Evolutionary conservation across 2,113 vertebrate genomes (phyloP).

Genomic region (Ia io): DNA sequence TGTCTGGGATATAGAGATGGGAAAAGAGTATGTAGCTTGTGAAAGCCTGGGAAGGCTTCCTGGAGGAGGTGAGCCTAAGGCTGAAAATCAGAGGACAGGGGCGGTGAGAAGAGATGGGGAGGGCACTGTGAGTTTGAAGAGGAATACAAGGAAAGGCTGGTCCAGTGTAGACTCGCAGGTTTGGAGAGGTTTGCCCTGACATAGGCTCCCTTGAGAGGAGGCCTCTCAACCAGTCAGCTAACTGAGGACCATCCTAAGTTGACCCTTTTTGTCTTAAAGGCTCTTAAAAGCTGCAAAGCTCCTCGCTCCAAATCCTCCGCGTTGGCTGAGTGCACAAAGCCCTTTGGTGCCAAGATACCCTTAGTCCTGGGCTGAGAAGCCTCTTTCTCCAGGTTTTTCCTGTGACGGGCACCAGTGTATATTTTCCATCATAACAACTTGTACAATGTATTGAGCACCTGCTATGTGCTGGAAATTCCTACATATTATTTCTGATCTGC

Average conservation of each 20-base stretch:
- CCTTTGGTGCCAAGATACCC: background rate
- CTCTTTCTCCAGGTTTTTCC: background rate
- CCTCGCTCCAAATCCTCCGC: background rate
- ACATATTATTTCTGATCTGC: background rate
- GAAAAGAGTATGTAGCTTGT: background rate
- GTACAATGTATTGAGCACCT: background rate
- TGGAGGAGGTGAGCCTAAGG: background rate
- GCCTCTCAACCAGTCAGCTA: background rate
- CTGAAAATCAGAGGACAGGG: background rate
- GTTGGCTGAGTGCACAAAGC: background rate
- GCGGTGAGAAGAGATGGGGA: background rate
- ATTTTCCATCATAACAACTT: background rate
- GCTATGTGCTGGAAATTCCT: background rate
- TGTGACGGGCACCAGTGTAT: background rate
- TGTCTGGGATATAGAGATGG: background rate
- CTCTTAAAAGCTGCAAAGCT: background rate
- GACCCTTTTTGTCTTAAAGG: background rate
- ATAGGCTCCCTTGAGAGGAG: background rate
- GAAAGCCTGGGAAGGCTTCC: background rate
- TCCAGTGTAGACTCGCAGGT: background rate
- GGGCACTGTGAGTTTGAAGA: background rate
- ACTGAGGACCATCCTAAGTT: background rate
- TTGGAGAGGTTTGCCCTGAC: background rate
- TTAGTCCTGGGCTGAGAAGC: background rate
- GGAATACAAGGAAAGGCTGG: background rate